Conservation (phyloP, 1,140 invertebrate genomes). For the Diorhabda elongata region DNA sequence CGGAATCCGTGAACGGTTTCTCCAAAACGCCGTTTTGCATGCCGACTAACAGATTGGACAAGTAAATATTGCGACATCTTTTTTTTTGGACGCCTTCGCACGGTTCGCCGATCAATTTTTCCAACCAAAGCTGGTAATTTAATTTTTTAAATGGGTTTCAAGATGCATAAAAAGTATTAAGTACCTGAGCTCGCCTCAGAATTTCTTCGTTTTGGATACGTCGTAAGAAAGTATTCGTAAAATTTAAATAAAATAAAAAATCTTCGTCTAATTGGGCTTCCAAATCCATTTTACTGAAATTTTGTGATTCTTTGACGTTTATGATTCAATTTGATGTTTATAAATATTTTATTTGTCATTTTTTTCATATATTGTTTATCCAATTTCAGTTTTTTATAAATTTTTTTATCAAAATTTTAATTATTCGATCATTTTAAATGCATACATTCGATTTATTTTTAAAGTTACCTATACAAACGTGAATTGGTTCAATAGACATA, state of each 20-base stretch:
- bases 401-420: no score
- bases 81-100: slow-evolving; percentile 40
- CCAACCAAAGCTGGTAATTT: slow-evolving; percentile 37
- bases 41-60: slow-evolving; percentile 44
- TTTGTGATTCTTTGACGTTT: neutral
- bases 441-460: no score
- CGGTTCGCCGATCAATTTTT: slow-evolving; percentile 44
- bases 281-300: slow-evolving; percentile 34
- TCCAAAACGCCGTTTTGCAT: slow-evolving; percentile 45
- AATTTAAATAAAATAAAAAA: slow-evolving; percentile 47
- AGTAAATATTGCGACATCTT: slow-evolving; percentile 46
- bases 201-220: slow-evolving; percentile 25
- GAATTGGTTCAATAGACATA: no score
- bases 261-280: slow-evolving; percentile 47
- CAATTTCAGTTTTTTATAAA: no score
- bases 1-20: slow-evolving; percentile 41
- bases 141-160: neutral
- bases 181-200: neutral
- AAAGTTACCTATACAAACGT: no score
- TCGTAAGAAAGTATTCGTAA: slow-evolving; percentile 41
- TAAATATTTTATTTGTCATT: no score
- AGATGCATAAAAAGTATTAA: neutral
- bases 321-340: no score
- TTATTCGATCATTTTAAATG: no score
- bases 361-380: no score